Evolutionary conservation across 2,113 vertebrate species (phyloP).

Genomic region (Malaclemys terrapin): DNA sequence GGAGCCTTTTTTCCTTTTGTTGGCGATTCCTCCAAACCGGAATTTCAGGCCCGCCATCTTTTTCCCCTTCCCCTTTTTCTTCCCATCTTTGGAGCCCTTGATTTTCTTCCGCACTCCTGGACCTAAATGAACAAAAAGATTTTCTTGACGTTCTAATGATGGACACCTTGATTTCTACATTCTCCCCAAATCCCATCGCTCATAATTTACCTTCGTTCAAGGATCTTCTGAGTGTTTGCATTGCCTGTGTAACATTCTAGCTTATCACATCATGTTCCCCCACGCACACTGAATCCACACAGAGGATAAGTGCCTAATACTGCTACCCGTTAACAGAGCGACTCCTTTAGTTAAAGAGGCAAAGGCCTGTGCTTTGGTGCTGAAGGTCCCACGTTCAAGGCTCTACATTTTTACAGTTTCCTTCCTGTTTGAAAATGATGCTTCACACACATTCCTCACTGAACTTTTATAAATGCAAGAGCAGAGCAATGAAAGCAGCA

Average conservation of each 20-base stretch:
- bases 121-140: slow-evolving; percentile 77
- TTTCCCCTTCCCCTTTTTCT: slow-evolving; percentile 94
- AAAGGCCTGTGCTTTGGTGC: neutral
- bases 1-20: slow-evolving; percentile 96
- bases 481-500: neutral
- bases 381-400: neutral
- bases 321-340: neutral
- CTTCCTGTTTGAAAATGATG: neutral
- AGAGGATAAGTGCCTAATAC: neutral
- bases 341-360: fast-evolving
- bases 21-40: slow-evolving; percentile 88
- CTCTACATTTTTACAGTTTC: fast-evolving
- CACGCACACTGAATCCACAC: fast-evolving
- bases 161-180: neutral
- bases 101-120: slow-evolving; percentile 93
- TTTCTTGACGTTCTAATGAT: neutral
- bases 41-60: slow-evolving; percentile 88
- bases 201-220: neutral
- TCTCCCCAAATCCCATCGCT: neutral
- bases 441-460: neutral
- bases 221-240: neutral
- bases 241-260: neutral
- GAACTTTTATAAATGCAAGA: neutral
- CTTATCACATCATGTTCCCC: neutral
- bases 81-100: slow-evolving; percentile 88